Evolutionary conservation across 2,797 vertebrate genomes (phyloP).

Genomic region (Anas capensis): DNA sequence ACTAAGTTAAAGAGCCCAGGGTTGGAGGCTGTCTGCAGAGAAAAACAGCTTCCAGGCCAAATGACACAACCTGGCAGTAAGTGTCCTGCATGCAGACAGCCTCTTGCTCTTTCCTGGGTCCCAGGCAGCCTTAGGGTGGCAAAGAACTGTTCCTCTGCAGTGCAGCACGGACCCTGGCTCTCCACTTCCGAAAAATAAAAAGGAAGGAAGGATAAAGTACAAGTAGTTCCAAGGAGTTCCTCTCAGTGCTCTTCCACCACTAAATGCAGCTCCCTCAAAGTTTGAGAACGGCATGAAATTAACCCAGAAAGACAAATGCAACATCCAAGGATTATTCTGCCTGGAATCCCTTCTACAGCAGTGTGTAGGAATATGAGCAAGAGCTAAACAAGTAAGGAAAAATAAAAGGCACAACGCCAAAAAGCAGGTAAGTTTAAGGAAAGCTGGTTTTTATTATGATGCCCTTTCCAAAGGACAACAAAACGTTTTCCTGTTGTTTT

Average conservation of each 20-base stretch:
- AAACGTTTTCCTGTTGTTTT: neutral
- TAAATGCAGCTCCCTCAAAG: neutral
- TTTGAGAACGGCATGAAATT: neutral
- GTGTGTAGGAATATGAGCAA: neutral
- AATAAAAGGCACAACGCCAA: neutral
- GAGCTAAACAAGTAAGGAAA: neutral
- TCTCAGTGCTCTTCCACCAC: neutral
- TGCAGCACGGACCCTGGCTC: neutral
- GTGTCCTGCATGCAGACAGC: fast-evolving
- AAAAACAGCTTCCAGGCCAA: neutral
- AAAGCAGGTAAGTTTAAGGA: neutral
- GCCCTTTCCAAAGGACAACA: neutral
- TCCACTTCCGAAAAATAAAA: neutral
- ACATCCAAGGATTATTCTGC: neutral
- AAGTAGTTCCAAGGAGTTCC: neutral
- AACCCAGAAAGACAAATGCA: neutral
- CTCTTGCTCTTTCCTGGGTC: neutral
- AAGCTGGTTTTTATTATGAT: neutral
- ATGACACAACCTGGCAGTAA: neutral
- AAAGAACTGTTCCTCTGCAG: neutral
- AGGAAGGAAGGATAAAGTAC: neutral
- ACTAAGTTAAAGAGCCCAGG: neutral
- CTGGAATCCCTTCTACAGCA: neutral
- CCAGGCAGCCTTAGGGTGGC: neutral
- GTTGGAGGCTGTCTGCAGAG: neutral